Base-by-base conservation (phyloP, 2,888 invertebrate genomes). In the Ganaspis brasiliensis region DNA sequence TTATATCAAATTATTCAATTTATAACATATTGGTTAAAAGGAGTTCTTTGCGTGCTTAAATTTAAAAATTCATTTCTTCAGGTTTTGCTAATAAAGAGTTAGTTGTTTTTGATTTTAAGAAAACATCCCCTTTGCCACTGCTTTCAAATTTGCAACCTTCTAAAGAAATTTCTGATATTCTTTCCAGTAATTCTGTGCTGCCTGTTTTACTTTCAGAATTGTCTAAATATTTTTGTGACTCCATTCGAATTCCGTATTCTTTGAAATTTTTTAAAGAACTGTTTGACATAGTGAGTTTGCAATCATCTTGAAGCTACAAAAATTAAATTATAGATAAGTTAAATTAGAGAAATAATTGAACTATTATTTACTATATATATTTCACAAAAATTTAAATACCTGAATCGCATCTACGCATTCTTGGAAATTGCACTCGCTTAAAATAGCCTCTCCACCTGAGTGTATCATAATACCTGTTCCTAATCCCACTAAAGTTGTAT, bases 161-260 rank as follows among this genome's bases (percentile, higher is more conserved):
- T 10, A 91, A 73, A 2, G 76, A 79, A 59, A 89, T 79, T 81
- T 89, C 88, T 4, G 86, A 73, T 26, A 89, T 59, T 55, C 82
- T 79, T 31, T 84, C 61, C 55, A 89, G 78, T 21, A 91, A 75
- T 72, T 90, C 88, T 24, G 76, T 37, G 35, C 85, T 76, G n/a
- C 87, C 91, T 31, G 79, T 82, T 82, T 87, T 77, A 40, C 79
- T 77, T 82, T 90, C 77, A 14, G 76, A 56, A 72, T 81, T 76
- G 76, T 80, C 74, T 9, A 85, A 73, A 79, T 88, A 86, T 79
- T 90, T 89, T 59, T 92, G 89, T 6, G 92, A 92, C 84, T 93
- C 93, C 19, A 93, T 89, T 67, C 92, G 91, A 72, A 94, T 91
- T 1, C 93, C 94, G 84, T 91, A 93, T 78, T 92, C 92, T 83